Conservation (phyloP, 2,113 vertebrate species). For the Ploceus nigricollis region DNA sequence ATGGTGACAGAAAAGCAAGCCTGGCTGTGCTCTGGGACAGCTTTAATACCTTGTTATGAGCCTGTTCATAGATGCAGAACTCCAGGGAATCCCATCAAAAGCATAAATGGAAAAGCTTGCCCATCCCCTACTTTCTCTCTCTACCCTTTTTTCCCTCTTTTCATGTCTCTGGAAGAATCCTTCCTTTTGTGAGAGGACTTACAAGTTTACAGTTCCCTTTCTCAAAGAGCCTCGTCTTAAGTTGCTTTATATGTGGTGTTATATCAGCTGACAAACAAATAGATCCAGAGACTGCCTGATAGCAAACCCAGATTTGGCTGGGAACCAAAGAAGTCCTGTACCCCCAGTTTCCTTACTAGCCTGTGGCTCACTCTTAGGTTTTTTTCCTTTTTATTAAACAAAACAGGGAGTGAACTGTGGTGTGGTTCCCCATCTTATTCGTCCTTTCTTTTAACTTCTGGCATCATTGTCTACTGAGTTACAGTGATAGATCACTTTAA, state of each 20-base stretch:
- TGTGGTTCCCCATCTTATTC: not conserved
- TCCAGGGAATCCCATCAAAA: slow-evolving; percentile 23
- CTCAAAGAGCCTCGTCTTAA: not conserved
- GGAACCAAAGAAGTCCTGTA: not conserved
- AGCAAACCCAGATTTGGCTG: not conserved
- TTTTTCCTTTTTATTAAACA: not conserved
- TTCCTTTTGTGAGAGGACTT: not conserved
- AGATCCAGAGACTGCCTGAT: not conserved
- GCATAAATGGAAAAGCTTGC: not conserved
- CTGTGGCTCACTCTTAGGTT: not conserved
- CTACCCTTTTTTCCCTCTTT: not conserved
- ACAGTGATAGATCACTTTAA: not conserved
- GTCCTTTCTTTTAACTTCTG: not conserved
- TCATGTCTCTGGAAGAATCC: not conserved
- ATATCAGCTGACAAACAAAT: not conserved
- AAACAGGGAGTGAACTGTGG: not conserved
- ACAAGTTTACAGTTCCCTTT: not conserved
- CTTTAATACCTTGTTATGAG: slow-evolving; percentile 10
- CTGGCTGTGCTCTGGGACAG: not conserved
- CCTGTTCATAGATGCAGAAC: slow-evolving; percentile 28
- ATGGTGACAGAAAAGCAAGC: not conserved
- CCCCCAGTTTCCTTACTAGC: not conserved
- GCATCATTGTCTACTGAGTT: not conserved
- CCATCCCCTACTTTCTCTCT: not conserved
- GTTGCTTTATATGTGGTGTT: not conserved